Conservation (phyloP, 2,113 vertebrate genomes). For the Piaya cayana region DNA sequence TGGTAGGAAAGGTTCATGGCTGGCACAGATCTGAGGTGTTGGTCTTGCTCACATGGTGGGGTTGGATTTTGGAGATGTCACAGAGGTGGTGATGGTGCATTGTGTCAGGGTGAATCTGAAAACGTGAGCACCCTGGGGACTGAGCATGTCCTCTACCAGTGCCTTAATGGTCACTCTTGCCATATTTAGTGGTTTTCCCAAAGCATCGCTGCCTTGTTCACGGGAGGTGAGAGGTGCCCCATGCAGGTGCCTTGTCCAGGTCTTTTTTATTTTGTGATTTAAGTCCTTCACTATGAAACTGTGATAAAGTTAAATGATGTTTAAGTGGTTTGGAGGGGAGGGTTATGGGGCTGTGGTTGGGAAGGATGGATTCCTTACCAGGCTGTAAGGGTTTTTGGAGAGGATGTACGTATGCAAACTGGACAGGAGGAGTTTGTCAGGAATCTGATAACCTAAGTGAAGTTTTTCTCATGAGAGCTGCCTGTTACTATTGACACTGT, state of each 20-base stretch:
- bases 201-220: background rate
- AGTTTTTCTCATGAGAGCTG: background rate
- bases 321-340: background rate
- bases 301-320: background rate
- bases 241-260: background rate
- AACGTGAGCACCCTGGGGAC: rapidly evolving
- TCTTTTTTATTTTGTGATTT: background rate
- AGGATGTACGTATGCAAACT: background rate
- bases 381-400: background rate
- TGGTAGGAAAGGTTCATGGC: background rate
- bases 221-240: rapidly evolving
- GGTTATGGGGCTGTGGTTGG: background rate
- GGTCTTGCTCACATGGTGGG: background rate
- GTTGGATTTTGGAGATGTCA: background rate
- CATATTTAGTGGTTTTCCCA: background rate
- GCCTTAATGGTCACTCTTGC: background rate
- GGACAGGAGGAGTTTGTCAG: background rate
- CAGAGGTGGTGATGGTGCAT: background rate
- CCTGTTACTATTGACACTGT: background rate
- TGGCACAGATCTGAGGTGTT: background rate
- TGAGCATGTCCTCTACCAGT: background rate
- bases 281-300: background rate
- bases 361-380: background rate
- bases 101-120: background rate
- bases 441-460: background rate